Evolutionary conservation across 2,888 invertebrate species (phyloP), one percentile per base, ranked within the genome.

Genomic region (Coleophora flavipennella): DNA sequence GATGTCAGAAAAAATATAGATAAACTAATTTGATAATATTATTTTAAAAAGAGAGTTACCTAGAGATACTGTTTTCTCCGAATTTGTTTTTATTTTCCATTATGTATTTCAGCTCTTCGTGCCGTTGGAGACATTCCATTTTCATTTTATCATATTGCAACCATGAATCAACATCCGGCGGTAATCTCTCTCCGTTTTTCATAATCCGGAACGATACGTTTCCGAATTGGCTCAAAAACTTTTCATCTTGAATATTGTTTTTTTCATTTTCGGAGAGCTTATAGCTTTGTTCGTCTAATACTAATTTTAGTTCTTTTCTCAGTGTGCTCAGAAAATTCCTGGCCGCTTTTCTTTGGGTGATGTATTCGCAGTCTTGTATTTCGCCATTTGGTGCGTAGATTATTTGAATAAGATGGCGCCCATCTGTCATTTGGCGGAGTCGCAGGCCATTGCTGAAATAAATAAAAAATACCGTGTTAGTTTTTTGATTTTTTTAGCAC

Each of bases 401-500:
- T 28, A 91, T 69, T 72, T 91, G 91, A 35, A 91, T 86, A 66
- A 91, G 86, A 69, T 89, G 88, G 52, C 81, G 79, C 41, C 90
- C 90, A 59, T 90, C 89, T n/a, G 89, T 87, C 49, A 91, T 72
- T 65, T 92, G 90, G 13, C 90, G 88, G 14, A 91, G 84, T 49
- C 85, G 86, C 13, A 91, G 62, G 1, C 88, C 88, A 36, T 65
- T 63, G 42, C 88, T 87, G 81, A 14, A 81, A 84, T 64, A 73
- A 75, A 50, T 38, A 36, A 55, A 50, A 46, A 14, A 46, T 14
- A 33, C 4, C n/a, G n/a, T n/a, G n/a, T n/a, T n/a, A n/a, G n/a
- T n/a, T n/a, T n/a, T n/a, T n/a, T n/a, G n/a, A n/a, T n/a, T n/a
- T n/a, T n/a, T n/a, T n/a, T n/a, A n/a, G n/a, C n/a, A n/a, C n/a